Base-by-base conservation (phyloP, 2,888 invertebrate genomes). In the Pheosia tremula region DNA sequence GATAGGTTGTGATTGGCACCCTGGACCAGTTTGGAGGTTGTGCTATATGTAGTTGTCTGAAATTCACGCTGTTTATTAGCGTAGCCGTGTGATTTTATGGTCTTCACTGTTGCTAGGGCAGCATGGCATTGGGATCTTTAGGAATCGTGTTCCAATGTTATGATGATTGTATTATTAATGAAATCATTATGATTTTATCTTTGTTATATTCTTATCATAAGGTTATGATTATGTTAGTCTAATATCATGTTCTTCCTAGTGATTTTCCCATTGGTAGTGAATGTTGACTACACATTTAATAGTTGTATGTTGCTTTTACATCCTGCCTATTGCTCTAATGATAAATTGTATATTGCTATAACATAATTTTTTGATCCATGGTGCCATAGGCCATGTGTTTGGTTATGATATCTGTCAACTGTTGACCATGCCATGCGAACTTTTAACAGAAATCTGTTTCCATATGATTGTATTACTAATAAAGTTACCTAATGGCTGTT, bases 1-100 rank as follows among this genome's bases (percentile, higher is more conserved):
- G 64, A 63, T 71, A 77, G 72, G 65, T 52, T 64, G 38, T 61
- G 52, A 67, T 67, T 66, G 52, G 49, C 6, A 13, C 55, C 53
- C 61, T 60, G 61, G 60, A 57, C 61, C 62, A 50, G 59, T 63
- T 64, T 66, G 11, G 24, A 9, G 45, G 36, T 56, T 56, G 56
- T 56, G 45, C 56, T 45, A 56, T 37, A 5, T 6, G 37, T 55
- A 55, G 13, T 39, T 5, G 11, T 6, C 37, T 7, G 36, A 38
- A 54, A 8, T 54, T 10, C 37, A 55, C 55, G 11, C 3, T 38
- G 11, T 38, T 39, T 39, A 39, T 39, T 55, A 39, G 39, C 55
- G 13, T 11, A 39, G 4, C n/a, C 7, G 55, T 39, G 55, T 53
- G 55, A 55, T 55, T 39, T 55, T 55, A 24, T 13, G 10, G 36